Evolutionary conservation across 92 coral and sea anemone species (phyloP), one percentile per base, ranked within the genome.

Genomic region (Blastomussa wellsi): DNA sequence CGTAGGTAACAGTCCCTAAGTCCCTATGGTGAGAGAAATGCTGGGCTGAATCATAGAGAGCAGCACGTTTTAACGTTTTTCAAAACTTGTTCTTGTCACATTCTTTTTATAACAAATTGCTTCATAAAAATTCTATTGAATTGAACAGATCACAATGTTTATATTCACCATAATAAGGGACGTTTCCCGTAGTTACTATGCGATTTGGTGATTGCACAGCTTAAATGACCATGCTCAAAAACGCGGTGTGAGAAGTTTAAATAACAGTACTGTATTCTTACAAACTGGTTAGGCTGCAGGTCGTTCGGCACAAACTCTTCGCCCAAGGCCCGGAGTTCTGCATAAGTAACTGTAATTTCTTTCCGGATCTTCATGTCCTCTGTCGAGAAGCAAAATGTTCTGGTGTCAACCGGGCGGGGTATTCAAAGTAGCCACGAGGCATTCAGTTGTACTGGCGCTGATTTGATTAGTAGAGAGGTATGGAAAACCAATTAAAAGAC

Each of bases 281-380:
- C 95, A 84, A 26, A 42, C 29, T 87, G 85, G 35, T 73, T 77
- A 3, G 90, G 92, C 66, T 88, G 89, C 41, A 94, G 69, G 39
- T 84, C 92, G 44, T 35, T 79, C 29, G n/a, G n/a, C n/a, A 89
- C 92, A 48, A 53, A 81, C 28, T 78, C 77, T n/a, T 83, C 89
- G 72, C 79, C 89, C 33, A 94, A 88, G 4, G 35, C 91, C 44
- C 49, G 44, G 19, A 94, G 89, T 78, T 94, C 98, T 17, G 90
- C 93, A 51, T 88, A 90, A 0, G 92, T 57, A 14, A 94, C 82
- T 20, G 82, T 80, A 36, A 92, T 68, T 67, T 94, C 95, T 47
- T 84, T 91, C 72, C 79, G 83, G 59, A 94, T 92, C 7, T 84
- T 76, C 88, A 86, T 82, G 80, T 92, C 95, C 81, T 88, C 98